These are phyloP conservation scores for Hephaestus fuliginosus DNA, from an alignment of 2,797 vertebrate genomes.

Conservation along the genomic window DNA sequence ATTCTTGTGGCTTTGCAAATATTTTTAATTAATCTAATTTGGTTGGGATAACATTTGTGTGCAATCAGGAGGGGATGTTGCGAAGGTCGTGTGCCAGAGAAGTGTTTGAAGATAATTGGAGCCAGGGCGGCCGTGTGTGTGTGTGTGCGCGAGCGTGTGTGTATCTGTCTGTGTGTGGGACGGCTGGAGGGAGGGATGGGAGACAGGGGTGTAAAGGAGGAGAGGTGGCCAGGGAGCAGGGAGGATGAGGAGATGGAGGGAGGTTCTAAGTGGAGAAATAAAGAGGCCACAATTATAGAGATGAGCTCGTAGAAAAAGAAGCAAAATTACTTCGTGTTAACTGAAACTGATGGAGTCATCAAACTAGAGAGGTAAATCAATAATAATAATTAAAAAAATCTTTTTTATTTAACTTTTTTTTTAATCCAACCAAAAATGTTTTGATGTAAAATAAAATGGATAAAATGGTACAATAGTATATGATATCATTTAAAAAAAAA, in stretches of 20 bases:
- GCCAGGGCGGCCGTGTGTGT: constrained; percentile 74
- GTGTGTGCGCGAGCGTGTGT: constrained; percentile 34
- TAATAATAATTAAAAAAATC: not conserved
- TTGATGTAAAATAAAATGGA: not conserved
- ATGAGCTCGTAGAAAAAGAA: not conserved
- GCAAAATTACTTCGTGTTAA: not conserved
- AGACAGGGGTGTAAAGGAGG: constrained; percentile 76
- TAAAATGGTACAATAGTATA: not conserved
- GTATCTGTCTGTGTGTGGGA: constrained; percentile 68
- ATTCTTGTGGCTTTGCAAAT: constrained; percentile 88
- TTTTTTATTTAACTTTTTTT: not conserved
- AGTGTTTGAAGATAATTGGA: constrained; percentile 89
- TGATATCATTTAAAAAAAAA: not conserved
- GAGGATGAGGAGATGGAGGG: constrained; percentile 24
- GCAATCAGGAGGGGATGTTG: constrained; percentile 87
- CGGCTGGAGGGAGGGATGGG: constrained; percentile 73
- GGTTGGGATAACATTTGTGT: constrained; percentile 87
- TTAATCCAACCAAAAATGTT: not conserved
- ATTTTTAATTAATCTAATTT: constrained; percentile 89
- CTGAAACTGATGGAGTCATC: not conserved
- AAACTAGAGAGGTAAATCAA: not conserved
- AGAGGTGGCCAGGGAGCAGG: constrained; percentile 68
- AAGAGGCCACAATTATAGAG: not conserved
- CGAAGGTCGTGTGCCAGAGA: constrained; percentile 86
- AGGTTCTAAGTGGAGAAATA: constrained; percentile 16